Base-by-base conservation (phyloP, 1,140 invertebrate species). In the Drosophila lacertosa region DNA sequence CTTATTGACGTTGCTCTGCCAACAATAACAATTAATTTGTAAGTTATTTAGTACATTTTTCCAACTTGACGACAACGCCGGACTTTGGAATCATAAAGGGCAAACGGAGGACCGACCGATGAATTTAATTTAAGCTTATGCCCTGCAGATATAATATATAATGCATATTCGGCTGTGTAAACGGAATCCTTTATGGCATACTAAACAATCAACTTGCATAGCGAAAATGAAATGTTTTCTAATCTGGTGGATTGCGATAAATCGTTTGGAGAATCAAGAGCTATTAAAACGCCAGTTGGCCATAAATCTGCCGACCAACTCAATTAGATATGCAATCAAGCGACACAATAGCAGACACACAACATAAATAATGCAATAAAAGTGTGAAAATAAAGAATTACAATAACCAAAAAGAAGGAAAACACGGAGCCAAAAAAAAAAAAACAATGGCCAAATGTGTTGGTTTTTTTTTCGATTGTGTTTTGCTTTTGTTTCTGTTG, bases 281-380 rank as follows among this genome's bases (percentile, higher is more conserved):
- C 51, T 50, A 70, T 70, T 65, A 57, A 70, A 65, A 51, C 51
- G 67, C 37, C 53, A 48, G 24, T 44, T 3, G 35, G 60, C 22
- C 67, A 74, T 73, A 76, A 68, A 76, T 76, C 59, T 45, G 40
- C 29, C 13, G 35, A 40, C 47, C 58, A 68, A 73, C 69, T 73
- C 74, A 76, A 76, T 76, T 73, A 73, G 59, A 69, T 76, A 73
- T 73, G 65, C 62, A 63, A 76, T 73, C 74, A 24, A 54, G 47
- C 47, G 50, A 44, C 60, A 66, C 35, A 67, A 32, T 57, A 33
- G 18, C 15, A 44, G 6, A 26, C 39, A 35, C 24, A 29, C 32
- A 65, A 57, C 57, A 76, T 76, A 76, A 67, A 76, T 76, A 72
- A 76, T 66, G 62, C 51, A 76, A 63, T 68, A 62, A 73, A 72